phyloP scores from a whole-genome alignment of 2,888 invertebrate genomes.

The Microchrysa polita region DNA sequence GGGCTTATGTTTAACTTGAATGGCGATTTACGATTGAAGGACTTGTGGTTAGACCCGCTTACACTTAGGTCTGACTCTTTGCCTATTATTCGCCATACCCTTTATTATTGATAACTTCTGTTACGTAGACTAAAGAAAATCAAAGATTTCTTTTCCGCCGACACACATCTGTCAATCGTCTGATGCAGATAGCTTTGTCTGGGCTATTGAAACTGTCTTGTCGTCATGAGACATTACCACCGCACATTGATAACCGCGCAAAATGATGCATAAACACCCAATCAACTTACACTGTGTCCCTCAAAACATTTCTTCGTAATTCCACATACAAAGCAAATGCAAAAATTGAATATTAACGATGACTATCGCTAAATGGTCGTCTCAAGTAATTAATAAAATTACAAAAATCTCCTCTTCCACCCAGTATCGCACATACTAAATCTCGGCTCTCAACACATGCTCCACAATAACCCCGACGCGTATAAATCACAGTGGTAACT shows the following conservation, averaged over 20 bases:
- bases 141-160: too few relatives aligned
- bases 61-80: too few relatives aligned
- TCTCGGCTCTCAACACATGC: constrained; percentile 29
- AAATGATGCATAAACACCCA: neutral
- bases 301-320: constrained; percentile 5
- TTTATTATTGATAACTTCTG: too few relatives aligned
- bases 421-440: constrained; percentile 34
- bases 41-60: too few relatives aligned
- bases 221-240: constrained; percentile 19
- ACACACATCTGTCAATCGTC: constrained; percentile 26
- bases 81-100: too few relatives aligned
- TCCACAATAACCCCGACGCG: constrained; percentile 10
- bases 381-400: constrained; percentile 35
- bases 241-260: constrained; percentile 24
- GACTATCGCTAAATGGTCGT: constrained; percentile 27
- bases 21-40: too few relatives aligned
- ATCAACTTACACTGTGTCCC: neutral
- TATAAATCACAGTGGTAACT: constrained; percentile 24
- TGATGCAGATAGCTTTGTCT: constrained; percentile 25
- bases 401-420: constrained; percentile 7
- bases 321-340: constrained; percentile 10
- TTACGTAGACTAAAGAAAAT: too few relatives aligned
- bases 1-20: too few relatives aligned
- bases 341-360: constrained; percentile 33
- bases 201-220: neutral